Evolutionary conservation across 2,888 invertebrate genomes (phyloP), one percentile per base, ranked within the genome.

Genomic region (Nephrotoma appendiculata): DNA sequence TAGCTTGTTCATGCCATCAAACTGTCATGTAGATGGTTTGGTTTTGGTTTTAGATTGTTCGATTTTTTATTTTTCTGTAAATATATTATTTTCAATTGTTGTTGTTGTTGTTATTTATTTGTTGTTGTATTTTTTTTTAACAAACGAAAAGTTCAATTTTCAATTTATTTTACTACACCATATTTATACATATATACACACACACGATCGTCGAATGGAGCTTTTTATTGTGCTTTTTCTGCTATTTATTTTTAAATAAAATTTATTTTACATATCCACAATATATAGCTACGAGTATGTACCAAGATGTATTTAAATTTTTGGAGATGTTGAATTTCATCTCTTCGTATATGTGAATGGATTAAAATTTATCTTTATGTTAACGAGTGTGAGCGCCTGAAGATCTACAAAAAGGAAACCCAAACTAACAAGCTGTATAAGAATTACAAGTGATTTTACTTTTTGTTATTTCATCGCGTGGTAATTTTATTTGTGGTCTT

Each of bases 11-110:
- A 84, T 84, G 84, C 84, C 84, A 84, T 84, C 84, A 84, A 84
- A 84, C 84, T 84, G 84, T 84, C 84, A 84, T 84, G 84, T 84
- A 84, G 84, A 84, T 71, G 71, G 71, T 71, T 71, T 71, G 71
- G 71, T 71, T 84, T 84, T 84, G 84, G 84, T 84, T 42, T 84
- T 84, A 42, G 41, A 42, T 84, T 84, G 84, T 84, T 84, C 42
- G 84, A 42, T 84, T 71, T 84, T 84, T 15, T 84, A 42, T 43
- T 84, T 84, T 84, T 84, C 84, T 84, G 84, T 84, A 42, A 43
- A 42, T 41, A 42, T 84, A 84, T 84, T 52, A 52, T 52, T 52
- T 71, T 31, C 71, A 43, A 43, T 84, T 84, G 84, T 84, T 43
- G 84, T 83, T 83, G 83, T 84, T 84, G 84, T 84, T 71, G 71